Evolutionary conservation across 1,140 invertebrate species (phyloP).

Genomic region (Olivierus martensii): DNA sequence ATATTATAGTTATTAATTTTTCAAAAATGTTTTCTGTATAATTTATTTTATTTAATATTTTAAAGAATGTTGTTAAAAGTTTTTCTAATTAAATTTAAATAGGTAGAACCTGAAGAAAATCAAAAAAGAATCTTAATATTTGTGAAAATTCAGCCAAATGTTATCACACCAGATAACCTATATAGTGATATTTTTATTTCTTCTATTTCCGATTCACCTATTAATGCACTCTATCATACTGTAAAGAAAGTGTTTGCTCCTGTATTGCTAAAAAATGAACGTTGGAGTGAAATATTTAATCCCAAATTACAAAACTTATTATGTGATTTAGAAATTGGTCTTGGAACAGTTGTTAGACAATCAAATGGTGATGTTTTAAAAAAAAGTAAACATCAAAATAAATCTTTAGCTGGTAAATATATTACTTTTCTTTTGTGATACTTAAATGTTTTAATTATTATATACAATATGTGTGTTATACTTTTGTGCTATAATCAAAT

Average conservation of each 20-base stretch:
- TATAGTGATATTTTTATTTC: slow-evolving; percentile 37
- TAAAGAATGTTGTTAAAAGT: no score
- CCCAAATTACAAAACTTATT: slow-evolving; percentile 39
- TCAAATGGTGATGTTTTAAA: slow-evolving; percentile 24
- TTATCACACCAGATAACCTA: slow-evolving; percentile 40
- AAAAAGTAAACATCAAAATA: no score
- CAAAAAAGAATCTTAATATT: slow-evolving; percentile 36
- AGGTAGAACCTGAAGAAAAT: slow-evolving; percentile 28
- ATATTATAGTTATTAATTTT: no score
- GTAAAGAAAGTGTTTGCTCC: slow-evolving; percentile 36
- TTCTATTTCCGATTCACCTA: slow-evolving; percentile 41
- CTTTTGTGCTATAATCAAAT: no score
- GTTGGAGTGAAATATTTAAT: slow-evolving; percentile 35
- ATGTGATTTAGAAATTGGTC: slow-evolving; percentile 36
- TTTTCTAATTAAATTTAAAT: background rate
- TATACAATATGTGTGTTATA: no score
- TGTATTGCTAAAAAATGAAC: slow-evolving; percentile 36
- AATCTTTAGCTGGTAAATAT: background rate
- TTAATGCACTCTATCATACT: slow-evolving; percentile 38
- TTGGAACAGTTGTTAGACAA: slow-evolving; percentile 32
- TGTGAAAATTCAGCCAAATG: slow-evolving; percentile 39
- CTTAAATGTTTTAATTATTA: no score
- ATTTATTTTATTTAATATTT: no score
- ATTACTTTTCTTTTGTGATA: no score
- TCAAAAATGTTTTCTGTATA: no score